Evolutionary conservation across 2,888 invertebrate species (phyloP).

Genomic region (Alloscopus bannaensis): DNA sequence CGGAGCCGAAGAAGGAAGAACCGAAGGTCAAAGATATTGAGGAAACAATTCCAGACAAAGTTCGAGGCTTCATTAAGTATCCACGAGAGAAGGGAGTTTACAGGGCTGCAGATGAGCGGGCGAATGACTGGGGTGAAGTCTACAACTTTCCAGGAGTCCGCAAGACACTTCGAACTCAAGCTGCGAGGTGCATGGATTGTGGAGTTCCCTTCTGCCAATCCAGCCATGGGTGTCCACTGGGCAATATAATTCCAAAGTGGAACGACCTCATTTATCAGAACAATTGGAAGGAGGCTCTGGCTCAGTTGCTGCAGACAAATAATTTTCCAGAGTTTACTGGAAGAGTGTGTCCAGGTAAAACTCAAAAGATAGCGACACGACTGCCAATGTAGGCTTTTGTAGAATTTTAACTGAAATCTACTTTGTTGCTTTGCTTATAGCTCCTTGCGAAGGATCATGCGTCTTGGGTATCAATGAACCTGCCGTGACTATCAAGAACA

Average conservation of each 20-base stretch:
- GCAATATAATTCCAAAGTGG: slow-evolving; percentile 99
- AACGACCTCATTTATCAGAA: slow-evolving; percentile 96
- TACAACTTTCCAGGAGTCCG: slow-evolving; percentile 91
- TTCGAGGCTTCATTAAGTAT: slow-evolving; percentile 96
- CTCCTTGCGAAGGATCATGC: slow-evolving; percentile 99
- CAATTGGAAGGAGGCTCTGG: slow-evolving; percentile 95
- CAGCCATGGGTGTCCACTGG: slow-evolving; percentile 95
- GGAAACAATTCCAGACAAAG: slow-evolving; percentile 87
- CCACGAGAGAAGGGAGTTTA: slow-evolving; percentile 91
- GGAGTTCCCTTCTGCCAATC: slow-evolving; percentile 99
- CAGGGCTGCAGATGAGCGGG: slow-evolving; percentile 87
- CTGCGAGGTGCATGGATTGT: slow-evolving; percentile 94
- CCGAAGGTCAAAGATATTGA: slow-evolving; percentile 87
- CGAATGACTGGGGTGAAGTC: slow-evolving; percentile 98
- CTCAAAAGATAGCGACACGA: neutral
- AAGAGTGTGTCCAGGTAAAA: slow-evolving; percentile 85
- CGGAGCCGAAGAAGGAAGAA: slow-evolving; percentile 65
- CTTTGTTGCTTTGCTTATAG: slow-evolving; percentile 75
- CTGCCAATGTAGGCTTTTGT: neutral
- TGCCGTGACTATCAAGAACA: slow-evolving; percentile 98
- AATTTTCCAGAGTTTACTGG: slow-evolving; percentile 99
- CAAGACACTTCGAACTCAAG: slow-evolving; percentile 91
- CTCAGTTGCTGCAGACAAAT: slow-evolving; percentile 96
- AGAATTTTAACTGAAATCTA: neutral
- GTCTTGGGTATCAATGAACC: slow-evolving; percentile 97